Evolutionary conservation across 1,140 invertebrate genomes (phyloP).

Genomic region (Euborellia annulipes): DNA sequence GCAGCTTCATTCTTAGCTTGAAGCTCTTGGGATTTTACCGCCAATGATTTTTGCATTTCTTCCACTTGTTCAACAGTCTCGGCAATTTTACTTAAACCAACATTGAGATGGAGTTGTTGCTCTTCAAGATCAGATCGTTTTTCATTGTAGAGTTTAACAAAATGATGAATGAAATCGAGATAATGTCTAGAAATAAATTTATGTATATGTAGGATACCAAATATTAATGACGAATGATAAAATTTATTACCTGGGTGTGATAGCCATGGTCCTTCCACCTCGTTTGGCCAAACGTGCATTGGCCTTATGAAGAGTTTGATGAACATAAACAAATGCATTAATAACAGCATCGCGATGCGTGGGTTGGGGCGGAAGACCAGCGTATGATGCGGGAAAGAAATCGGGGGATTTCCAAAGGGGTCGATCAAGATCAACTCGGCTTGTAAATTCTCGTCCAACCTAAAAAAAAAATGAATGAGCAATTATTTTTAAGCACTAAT

Average conservation of each 20-base stretch:
- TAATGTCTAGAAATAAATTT: conserved; percentile 55
- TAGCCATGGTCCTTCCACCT: conserved; percentile 88
- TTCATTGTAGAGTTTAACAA: conserved; percentile 94
- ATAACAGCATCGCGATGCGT: conserved; percentile 87
- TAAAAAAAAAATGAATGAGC: conserved; percentile 20
- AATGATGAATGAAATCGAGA: conserved; percentile 99
- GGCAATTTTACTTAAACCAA: conserved; percentile 95
- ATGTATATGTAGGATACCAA: too few relatives aligned
- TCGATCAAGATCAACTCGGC: conserved; percentile 64
- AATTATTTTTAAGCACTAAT: too few relatives aligned
- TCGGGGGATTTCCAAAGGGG: conserved; percentile 70
- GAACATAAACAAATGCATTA: conserved; percentile 96
- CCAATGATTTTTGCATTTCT: conserved; percentile 97
- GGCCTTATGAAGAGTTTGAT: conserved; percentile 90
- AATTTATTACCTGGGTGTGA: conserved; percentile 61
- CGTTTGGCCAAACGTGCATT: conserved; percentile 78
- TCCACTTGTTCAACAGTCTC: conserved; percentile 99
- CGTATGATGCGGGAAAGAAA: conserved; percentile 74
- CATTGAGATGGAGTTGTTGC: conserved; percentile 96
- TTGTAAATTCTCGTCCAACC: conserved; percentile 78
- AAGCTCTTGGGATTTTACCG: conserved; percentile 87
- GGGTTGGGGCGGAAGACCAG: conserved; percentile 54
- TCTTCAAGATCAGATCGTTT: conserved; percentile 97
- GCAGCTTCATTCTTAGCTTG: conserved; percentile 98
- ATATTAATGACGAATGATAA: too few relatives aligned